phyloP scores from a whole-genome alignment of 2,888 invertebrate species.

The Athetis lepigone region DNA sequence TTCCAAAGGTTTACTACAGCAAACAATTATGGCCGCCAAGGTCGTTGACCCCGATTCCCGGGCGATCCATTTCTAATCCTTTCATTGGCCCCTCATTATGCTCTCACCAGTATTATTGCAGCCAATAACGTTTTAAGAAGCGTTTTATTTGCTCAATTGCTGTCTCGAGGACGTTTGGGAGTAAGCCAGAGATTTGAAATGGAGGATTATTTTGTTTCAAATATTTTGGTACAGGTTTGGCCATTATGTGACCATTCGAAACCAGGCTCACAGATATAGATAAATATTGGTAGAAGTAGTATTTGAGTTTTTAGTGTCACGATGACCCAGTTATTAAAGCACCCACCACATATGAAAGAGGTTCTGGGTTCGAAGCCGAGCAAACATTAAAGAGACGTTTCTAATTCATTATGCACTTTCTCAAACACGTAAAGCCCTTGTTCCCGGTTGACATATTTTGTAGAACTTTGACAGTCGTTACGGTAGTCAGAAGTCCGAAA shows the following conservation, averaged over 20 bases:
- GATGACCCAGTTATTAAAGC: too few species aligned
- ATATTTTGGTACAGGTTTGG: background rate
- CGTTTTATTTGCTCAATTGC: slow-evolving; percentile 38
- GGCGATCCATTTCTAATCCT: slow-evolving; percentile 54
- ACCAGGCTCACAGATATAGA: too few species aligned
- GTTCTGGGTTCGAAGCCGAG: too few species aligned
- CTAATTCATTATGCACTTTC: too few species aligned
- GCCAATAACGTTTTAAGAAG: slow-evolving; percentile 36
- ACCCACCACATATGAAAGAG: too few species aligned
- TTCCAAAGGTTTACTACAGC: background rate
- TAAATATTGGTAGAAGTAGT: too few species aligned
- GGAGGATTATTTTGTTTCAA: background rate
- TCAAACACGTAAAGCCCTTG: too few species aligned
- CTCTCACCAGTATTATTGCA: slow-evolving; percentile 35
- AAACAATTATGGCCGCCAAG: slow-evolving; percentile 34
- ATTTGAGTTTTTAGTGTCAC: too few species aligned
- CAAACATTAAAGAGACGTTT: too few species aligned
- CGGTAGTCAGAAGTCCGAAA: too few species aligned
- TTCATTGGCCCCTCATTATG: slow-evolving; percentile 43
- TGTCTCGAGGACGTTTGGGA: slow-evolving; percentile 30
- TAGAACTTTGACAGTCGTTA: too few species aligned
- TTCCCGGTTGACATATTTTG: too few species aligned
- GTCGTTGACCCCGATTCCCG: slow-evolving; percentile 44
- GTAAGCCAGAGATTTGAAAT: slow-evolving; percentile 13
- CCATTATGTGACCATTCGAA: background rate